Conservation (phyloP, 2,113 vertebrate species). For the Sminthopsis crassicaudata region DNA sequence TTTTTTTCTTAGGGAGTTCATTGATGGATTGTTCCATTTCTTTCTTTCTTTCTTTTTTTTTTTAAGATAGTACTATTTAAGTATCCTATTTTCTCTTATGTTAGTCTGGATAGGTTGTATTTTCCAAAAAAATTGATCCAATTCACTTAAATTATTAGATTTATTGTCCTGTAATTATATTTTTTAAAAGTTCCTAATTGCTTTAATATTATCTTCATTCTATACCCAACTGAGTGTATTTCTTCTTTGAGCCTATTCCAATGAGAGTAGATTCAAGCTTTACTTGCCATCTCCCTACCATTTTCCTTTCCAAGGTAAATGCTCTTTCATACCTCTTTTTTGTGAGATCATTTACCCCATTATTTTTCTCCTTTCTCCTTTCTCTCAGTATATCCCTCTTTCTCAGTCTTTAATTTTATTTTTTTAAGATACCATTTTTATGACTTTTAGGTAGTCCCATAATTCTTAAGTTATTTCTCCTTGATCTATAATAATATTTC, state of each 20-base stretch:
- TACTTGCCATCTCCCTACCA: background rate
- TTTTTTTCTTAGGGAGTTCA: too few relatives aligned
- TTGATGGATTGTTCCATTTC: too few relatives aligned
- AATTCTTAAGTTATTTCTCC: background rate
- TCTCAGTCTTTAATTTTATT: background rate
- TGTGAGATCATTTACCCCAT: background rate
- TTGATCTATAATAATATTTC: too few relatives aligned
- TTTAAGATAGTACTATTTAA: too few relatives aligned
- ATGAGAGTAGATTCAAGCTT: background rate
- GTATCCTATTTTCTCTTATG: too few relatives aligned
- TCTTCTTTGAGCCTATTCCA: background rate
- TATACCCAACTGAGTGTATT: background rate
- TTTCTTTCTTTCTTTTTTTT: too few relatives aligned
- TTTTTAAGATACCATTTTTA: background rate
- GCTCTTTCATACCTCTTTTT: background rate
- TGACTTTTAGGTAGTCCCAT: background rate
- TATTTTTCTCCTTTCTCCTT: background rate
- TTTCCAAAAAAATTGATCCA: too few relatives aligned
- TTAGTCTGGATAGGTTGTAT: too few relatives aligned
- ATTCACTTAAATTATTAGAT: too few relatives aligned
- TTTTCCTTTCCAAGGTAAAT: background rate
- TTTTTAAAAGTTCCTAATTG: too few relatives aligned
- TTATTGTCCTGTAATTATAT: too few relatives aligned
- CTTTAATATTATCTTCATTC: background rate
- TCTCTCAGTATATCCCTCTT: background rate